Evolutionary conservation across 2,797 vertebrate species (phyloP).

Genomic region (Meriones psammophilus): DNA sequence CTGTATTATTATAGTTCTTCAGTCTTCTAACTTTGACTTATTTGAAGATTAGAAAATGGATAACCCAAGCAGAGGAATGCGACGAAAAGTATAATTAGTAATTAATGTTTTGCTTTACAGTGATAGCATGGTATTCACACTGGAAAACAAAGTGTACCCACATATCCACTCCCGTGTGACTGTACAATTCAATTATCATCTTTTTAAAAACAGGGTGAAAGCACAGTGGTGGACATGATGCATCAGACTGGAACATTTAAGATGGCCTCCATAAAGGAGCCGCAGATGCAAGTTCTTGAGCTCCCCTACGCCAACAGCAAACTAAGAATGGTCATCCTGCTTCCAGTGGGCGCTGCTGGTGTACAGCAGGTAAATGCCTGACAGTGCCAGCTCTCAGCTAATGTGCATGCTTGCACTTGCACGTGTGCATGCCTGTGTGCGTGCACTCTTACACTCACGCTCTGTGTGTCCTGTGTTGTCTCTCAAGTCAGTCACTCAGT

Average conservation of each 20-base stretch:
- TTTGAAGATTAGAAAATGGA: background rate
- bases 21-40: background rate
- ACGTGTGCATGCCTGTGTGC: background rate
- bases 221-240: conserved; percentile 84
- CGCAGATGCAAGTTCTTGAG: conserved; percentile 76
- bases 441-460: rapidly evolving
- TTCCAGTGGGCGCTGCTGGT: conserved; percentile 58
- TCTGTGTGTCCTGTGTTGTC: rapidly evolving
- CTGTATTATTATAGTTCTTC: background rate
- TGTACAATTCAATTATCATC: background rate
- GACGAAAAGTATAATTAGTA: background rate
- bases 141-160: background rate
- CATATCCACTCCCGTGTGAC: background rate
- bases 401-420: background rate
- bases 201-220: conserved; percentile 73
- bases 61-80: background rate
- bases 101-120: background rate
- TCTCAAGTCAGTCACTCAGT: background rate
- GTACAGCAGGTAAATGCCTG: conserved; percentile 72
- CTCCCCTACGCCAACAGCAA: conserved; percentile 74
- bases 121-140: background rate
- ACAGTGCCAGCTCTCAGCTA: background rate
- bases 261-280: conserved; percentile 56
- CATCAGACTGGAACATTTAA: conserved; percentile 74
- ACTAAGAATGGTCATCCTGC: conserved; percentile 79